Percentiles rank a stretch among this genome's conserved stretches.
phyloP scores from a whole-genome alignment of 2,797 vertebrate species.

The Pelobates cultripes region DNA sequence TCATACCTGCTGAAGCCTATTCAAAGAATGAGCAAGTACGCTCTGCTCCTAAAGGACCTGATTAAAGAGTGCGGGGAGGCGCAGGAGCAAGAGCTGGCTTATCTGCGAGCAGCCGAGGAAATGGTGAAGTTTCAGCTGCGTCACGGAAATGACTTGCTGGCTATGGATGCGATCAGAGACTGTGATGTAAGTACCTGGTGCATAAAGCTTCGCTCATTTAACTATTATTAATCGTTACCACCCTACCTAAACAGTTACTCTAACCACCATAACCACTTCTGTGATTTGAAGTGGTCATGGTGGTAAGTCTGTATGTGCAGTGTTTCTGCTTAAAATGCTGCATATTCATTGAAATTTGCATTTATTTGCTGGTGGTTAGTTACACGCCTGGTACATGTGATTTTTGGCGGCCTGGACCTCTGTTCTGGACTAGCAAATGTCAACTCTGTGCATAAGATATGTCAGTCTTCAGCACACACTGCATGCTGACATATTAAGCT shows the following conservation, averaged over 20 bases:
- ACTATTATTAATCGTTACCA: background rate
- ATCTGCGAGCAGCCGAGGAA: slow-evolving; percentile 73
- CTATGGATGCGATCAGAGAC: slow-evolving; percentile 81
- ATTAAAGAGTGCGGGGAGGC: slow-evolving; percentile 72
- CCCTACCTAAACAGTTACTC: background rate
- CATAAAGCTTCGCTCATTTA: background rate
- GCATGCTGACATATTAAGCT: no score
- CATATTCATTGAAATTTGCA: no score
- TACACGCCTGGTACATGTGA: no score
- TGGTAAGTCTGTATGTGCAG: no score
- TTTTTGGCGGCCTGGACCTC: no score
- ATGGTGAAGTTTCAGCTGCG: slow-evolving; percentile 81
- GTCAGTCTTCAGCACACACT: no score
- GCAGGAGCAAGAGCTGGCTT: slow-evolving; percentile 62
- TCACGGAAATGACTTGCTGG: slow-evolving; percentile 80
- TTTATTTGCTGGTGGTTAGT: no score
- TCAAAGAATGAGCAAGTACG: slow-evolving; percentile 83
- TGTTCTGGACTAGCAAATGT: no score
- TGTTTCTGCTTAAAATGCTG: no score
- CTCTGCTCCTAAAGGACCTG: slow-evolving; percentile 78
- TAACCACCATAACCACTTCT: background rate
- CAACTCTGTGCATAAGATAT: no score
- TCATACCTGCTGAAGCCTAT: slow-evolving; percentile 83
- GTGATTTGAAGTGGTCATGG: background rate
- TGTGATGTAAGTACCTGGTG: slow-evolving; percentile 73